phyloP scores from a whole-genome alignment of 2,888 invertebrate species.

The Ptychoptera contaminata region DNA sequence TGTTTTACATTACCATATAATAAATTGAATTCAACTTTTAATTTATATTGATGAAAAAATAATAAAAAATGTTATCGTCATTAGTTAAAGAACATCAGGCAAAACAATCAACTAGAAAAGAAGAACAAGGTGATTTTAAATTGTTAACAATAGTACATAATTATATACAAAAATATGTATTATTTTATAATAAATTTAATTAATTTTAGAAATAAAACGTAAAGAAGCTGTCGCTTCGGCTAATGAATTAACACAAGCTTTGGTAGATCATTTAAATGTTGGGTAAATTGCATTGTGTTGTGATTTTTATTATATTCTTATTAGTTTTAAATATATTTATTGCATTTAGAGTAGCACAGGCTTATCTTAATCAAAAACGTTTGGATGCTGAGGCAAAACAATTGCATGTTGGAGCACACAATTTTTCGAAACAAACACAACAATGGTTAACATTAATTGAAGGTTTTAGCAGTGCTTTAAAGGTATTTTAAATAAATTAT shows the following conservation, averaged over 20 bases:
- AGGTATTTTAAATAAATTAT: conserved; percentile 27
- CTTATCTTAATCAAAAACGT: conserved; percentile 95
- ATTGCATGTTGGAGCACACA: conserved; percentile 81
- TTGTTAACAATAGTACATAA: neutral
- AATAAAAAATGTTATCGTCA: conserved; percentile 55
- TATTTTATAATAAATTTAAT: no score
- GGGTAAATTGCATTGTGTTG: conserved; percentile 46
- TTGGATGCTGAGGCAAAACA: conserved; percentile 95
- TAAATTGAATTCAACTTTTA: no score
- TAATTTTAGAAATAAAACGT: conserved; percentile 77
- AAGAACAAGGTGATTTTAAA: conserved; percentile 56
- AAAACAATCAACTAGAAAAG: conserved; percentile 61
- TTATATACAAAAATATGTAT: conserved; percentile 5
- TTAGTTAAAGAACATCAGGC: conserved; percentile 78
- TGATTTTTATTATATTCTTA: neutral
- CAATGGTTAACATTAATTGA: conserved; percentile 92
- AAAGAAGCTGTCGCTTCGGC: conserved; percentile 89
- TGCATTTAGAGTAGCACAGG: conserved; percentile 74
- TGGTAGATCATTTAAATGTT: conserved; percentile 95
- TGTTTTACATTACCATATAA: no score
- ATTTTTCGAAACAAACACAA: conserved; percentile 91
- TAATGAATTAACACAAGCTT: conserved; percentile 79
- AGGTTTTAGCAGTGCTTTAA: conserved; percentile 69
- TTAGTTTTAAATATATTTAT: neutral
- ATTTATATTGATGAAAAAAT: neutral